Evolutionary conservation across 2,888 invertebrate species (phyloP), one percentile per base, ranked within the genome.

Genomic region (Linnaemya vulpina): DNA sequence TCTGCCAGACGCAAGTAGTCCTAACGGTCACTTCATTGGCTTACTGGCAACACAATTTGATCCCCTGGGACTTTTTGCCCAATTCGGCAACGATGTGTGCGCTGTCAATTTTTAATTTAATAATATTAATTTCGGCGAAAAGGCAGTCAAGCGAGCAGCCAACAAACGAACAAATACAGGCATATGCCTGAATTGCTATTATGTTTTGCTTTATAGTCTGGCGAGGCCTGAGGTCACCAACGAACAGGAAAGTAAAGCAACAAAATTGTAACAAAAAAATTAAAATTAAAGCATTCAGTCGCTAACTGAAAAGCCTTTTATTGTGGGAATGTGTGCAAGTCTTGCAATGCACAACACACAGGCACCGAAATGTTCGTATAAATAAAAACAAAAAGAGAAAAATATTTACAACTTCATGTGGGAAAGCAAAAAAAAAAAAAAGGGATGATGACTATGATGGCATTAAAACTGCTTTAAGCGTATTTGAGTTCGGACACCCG

Each of bases 41-140:
- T n/a, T 22, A 11, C 30, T n/a, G 53, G 78, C 71, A n/a, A 30
- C 25, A 58, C 73, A 73, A 58, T 49, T 51, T 38, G 20, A n/a
- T 58, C 65, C 38, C 65, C 58, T 65, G 25, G 5, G 17, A 63
- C 35, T 73, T 25, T 35, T 9, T 60, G 73, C 35, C 11, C 17
- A n/a, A 25, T 46, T 49, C 49, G 20, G 38, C 46, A 35, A 15
- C 40, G 40, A 49, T 43, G 15, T 63, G 60, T 13, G 58, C 78
- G 49, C 78, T 82, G 85, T 82, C 85, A 85, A 78, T 85, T 85
- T 85, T 82, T 85, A 85, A 85, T 85, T 85, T 82, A 85, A 85
- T 85, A 78, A 82, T 82, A 85, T 85, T 85, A 82, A 85, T 85
- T 85, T 82, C 85, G 85, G 75, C 78, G 75, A 62, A 78, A 85